Base-by-base conservation (phyloP, 2,113 vertebrate genomes). In the Ranitomeya imitator region DNA sequence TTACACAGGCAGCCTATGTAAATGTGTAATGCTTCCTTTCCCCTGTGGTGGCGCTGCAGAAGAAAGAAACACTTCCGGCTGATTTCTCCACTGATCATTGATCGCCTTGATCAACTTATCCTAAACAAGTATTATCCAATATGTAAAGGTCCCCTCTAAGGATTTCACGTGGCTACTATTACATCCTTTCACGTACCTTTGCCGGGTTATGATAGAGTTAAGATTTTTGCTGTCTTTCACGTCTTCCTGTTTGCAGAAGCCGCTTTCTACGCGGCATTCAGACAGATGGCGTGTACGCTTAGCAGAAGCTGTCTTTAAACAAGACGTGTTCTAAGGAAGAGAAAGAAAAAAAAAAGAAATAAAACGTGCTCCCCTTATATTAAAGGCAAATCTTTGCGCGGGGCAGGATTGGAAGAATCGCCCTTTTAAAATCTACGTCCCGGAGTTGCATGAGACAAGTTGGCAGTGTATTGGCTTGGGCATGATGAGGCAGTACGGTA, bases 401-500 rank as follows among this genome's bases (percentile, higher is more conserved):
- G 91, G 93, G 92, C 94, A 91, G 26, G 92, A 21, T 11, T 55
- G 90, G 74, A 87, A 90, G 91, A 90, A 91, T 26, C 23, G 37
- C 92, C 6, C 0, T 85, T 91, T 85, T 94, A 91, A 94, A 94
- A 94, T 90, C 92, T 91, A 91, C 67, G 67, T 92, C 89, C 10
- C 87, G 89, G 86, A 92, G 92, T 92, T 93, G 89, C 92, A 93
- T 92, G 92, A 90, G 91, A 92, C 94, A 90, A 37, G 93, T 91
- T 89, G 89, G 77, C 84, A 52, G 63, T 93, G 88, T 90, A 92
- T 92, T 93, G 91, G 92, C 93, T 91, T 86, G 93, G 91, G 92
- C 93, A 91, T 91, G 93, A 92, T 94, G 93, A 93, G 86, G 94
- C 93, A 92, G 92, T 94, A 91, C 93, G 90, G 93, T 92, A 94